These are phyloP conservation scores for Rhodeus uyekii DNA, from an alignment of 2,797 vertebrate species.

Conservation along the genomic window DNA sequence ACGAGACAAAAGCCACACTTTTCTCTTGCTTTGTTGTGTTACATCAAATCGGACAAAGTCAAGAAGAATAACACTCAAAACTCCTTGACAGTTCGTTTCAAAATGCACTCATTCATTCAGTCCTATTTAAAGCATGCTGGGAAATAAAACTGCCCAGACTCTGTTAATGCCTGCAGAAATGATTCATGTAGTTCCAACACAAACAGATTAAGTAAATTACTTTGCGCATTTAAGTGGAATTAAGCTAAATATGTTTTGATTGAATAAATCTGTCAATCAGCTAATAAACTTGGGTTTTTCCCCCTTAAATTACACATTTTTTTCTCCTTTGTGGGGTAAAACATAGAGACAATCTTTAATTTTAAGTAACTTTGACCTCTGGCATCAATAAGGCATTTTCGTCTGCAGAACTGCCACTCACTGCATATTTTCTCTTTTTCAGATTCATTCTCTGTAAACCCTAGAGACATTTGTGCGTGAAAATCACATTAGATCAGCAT, in stretches of 20 bases:
- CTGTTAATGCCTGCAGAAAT: background rate
- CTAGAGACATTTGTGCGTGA: background rate
- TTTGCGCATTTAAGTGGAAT: background rate
- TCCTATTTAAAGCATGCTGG: background rate
- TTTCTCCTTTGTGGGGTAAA: background rate
- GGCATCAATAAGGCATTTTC: background rate
- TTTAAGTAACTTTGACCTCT: background rate
- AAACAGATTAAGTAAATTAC: background rate
- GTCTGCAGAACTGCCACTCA: background rate
- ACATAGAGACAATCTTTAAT: background rate
- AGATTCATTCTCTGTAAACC: background rate
- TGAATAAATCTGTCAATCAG: background rate
- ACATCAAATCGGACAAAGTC: background rate
- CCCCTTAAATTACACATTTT: background rate
- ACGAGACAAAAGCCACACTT: background rate
- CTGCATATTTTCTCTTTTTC: background rate
- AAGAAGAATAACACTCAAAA: background rate
- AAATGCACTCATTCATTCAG: background rate
- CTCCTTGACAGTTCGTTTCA: background rate
- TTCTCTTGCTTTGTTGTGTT: constrained; percentile 1
- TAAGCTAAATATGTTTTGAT: background rate
- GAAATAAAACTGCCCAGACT: background rate
- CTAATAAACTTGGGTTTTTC: background rate
- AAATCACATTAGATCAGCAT: background rate
- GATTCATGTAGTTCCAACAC: background rate